Evolutionary conservation across 2,113 vertebrate species (phyloP).

Genomic region (Neolamprologus variostigma): DNA sequence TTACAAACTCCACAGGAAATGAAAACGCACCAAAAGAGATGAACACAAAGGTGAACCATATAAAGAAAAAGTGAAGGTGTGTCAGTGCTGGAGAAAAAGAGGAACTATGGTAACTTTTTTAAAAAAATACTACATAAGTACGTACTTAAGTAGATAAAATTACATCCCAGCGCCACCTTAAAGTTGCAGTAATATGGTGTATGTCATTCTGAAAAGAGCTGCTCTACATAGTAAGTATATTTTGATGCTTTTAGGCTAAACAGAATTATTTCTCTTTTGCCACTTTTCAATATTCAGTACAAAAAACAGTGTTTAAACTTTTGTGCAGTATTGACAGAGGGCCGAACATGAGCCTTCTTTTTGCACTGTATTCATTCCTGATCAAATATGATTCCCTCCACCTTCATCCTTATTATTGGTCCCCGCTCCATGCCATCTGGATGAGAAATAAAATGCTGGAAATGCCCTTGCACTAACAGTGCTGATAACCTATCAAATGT

Average conservation of each 20-base stretch:
- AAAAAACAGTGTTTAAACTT: neutral
- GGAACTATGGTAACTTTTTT: neutral
- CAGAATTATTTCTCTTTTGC: neutral
- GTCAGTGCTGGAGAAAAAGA: neutral
- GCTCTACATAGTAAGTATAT: neutral
- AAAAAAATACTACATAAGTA: accelerated
- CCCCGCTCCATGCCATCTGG: neutral
- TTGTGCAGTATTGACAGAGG: neutral
- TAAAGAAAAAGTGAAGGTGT: neutral
- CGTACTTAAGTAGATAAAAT: neutral
- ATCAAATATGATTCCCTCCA: neutral
- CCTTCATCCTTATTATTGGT: neutral
- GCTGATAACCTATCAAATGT: neutral
- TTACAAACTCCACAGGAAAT: neutral
- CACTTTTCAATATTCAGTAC: neutral
- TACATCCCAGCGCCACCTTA: neutral
- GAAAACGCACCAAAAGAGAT: neutral
- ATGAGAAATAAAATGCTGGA: neutral
- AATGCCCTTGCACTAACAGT: constrained; percentile 1
- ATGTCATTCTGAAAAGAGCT: neutral
- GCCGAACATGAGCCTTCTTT: neutral
- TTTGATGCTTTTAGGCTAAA: neutral
- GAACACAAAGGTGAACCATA: neutral
- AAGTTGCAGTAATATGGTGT: neutral
- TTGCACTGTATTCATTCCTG: neutral